These are phyloP conservation scores for Heliornis fulica DNA, from an alignment of 2,113 vertebrate species.

Conservation along the genomic window DNA sequence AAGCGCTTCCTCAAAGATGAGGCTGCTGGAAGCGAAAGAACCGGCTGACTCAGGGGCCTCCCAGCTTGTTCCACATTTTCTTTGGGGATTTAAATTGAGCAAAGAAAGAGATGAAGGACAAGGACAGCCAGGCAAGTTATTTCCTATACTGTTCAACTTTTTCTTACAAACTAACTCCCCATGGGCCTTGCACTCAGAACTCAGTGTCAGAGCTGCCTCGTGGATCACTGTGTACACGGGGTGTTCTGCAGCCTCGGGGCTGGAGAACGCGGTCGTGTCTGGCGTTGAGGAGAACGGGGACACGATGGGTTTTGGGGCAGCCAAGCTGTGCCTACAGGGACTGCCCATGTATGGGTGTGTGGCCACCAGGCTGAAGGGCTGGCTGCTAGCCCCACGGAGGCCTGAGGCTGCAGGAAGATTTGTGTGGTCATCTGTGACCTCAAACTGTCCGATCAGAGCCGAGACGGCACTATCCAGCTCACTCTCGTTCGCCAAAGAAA, in stretches of 20 bases:
- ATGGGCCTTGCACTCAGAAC: conserved; percentile 61
- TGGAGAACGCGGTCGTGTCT: conserved; percentile 50
- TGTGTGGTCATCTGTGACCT: conserved; percentile 70
- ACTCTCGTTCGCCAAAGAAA: conserved; percentile 79
- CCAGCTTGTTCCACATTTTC: conserved; percentile 14
- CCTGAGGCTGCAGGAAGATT: conserved; percentile 21
- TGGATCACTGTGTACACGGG: conserved; percentile 75
- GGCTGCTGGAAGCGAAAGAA: conserved; percentile 1
- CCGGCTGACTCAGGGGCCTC: neutral
- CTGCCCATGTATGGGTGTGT: neutral
- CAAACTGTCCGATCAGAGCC: conserved; percentile 83
- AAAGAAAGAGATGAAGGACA: conserved; percentile 50
- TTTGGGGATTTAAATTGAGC: conserved; percentile 14
- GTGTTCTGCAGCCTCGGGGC: conserved; percentile 78
- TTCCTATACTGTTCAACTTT: conserved; percentile 3
- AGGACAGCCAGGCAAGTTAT: conserved; percentile 1
- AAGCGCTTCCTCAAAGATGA: neutral
- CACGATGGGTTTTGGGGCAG: neutral
- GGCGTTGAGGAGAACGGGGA: conserved; percentile 40
- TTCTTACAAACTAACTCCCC: conserved; percentile 36
- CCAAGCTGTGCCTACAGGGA: neutral
- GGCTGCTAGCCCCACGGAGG: neutral
- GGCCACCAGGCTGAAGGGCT: neutral
- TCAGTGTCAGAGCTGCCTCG: conserved; percentile 73
- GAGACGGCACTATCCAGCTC: conserved; percentile 85